Evolutionary conservation across 2,797 vertebrate species (phyloP), one percentile per base, ranked within the genome.

Genomic region (Tiaroga cobitis): DNA sequence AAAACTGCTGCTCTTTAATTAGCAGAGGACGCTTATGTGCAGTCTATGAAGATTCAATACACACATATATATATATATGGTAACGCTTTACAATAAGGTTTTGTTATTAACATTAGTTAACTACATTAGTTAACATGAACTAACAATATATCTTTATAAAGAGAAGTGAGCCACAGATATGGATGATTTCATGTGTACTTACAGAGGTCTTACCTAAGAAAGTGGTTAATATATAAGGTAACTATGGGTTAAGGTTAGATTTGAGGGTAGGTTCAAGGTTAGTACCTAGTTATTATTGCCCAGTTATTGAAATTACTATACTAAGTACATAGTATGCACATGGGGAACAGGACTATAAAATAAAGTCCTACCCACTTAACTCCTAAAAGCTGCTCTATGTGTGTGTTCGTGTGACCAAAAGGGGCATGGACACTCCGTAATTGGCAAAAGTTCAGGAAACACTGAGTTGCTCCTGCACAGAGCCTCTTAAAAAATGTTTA

Each of bases 361-460:
- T 59, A 59, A 59, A n/a, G 56, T 59, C 9, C 56, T n/a, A 59
- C 56, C 4, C 56, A 8, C 56, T 59, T 59, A 32, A 65, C 41
- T 73, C 15, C 6, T 56, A 37, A 69, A 56, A 76, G 32, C 43
- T 76, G 15, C 59, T 51, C 41, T 76, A 16, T 37, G 54, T 49
- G 73, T 56, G 54, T 46, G 51, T 49, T 16, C 1, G 51, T 37
- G 68, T 68, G 37, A 43, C 54, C 72, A 16, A 65, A 81, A n/a
- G 24, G 8, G 77, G 70, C 32, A 59, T 68, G 80, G 75, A 83
- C 41, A 46, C 8, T 74, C 32, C 51, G 70, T 72, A 46, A 75
- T 88, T 92, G 91, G 91, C 90, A 90, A 51, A 63, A 26, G 18
- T 59, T 90, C 85, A 90, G 91, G 91, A 91, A 92, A 92, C 82